phyloP scores from a whole-genome alignment of 1,140 invertebrate species.

The Heliconius eleuchia region DNA sequence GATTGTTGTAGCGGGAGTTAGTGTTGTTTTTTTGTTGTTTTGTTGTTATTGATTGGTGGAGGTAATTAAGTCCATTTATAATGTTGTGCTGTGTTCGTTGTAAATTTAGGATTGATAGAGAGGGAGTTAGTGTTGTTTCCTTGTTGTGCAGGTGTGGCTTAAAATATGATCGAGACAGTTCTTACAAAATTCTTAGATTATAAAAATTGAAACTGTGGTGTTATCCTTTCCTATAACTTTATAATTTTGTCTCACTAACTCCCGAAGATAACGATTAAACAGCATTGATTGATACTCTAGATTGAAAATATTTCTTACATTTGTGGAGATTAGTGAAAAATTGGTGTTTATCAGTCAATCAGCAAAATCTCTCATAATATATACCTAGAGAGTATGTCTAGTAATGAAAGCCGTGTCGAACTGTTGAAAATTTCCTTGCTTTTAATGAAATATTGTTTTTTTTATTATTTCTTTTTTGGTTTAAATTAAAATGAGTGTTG shows the following conservation, averaged over 20 bases:
- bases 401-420: conserved; percentile 30
- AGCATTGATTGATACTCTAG: background rate
- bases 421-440: conserved; percentile 24
- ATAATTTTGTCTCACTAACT: background rate
- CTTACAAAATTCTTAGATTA: too few relatives aligned
- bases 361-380: too few relatives aligned
- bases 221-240: background rate
- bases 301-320: background rate
- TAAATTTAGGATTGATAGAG: too few relatives aligned
- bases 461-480: background rate
- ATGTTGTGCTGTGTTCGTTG: too few relatives aligned
- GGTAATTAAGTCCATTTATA: too few relatives aligned
- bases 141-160: too few relatives aligned
- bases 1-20: conserved; percentile 7
- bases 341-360: too few relatives aligned
- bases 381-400: background rate
- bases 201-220: background rate
- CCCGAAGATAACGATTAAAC: background rate
- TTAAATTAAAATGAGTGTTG: background rate
- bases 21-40: conserved; percentile 9
- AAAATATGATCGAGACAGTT: too few relatives aligned
- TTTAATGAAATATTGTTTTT: background rate
- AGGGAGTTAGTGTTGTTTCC: too few relatives aligned
- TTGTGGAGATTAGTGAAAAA: background rate
- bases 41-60: background rate